A percentile compares a stretch with the other conserved stretches of the same genome.
Evolutionary conservation across 2,113 vertebrate genomes (phyloP).

Genomic region (Larimichthys crocea): DNA sequence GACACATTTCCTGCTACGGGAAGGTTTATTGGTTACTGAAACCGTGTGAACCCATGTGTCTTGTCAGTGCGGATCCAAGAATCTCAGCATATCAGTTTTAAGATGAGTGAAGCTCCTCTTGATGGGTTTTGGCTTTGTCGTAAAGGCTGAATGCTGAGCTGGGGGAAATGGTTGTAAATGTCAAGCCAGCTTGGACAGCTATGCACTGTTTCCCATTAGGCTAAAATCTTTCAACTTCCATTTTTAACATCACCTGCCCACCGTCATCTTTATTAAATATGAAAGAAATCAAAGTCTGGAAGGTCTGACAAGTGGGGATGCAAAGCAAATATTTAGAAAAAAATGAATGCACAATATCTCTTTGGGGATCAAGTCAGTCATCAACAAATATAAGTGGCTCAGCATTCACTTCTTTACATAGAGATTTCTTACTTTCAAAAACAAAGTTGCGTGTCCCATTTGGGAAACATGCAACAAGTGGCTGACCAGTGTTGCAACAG

Average conservation of each 20-base stretch:
- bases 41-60: constrained; percentile 51
- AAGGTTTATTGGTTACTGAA: constrained; percentile 59
- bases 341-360: background rate
- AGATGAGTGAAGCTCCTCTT: constrained; percentile 53
- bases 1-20: constrained; percentile 67
- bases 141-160: constrained; percentile 47
- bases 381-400: constrained; percentile 16
- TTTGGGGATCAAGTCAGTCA: background rate
- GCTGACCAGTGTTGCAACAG: constrained; percentile 51
- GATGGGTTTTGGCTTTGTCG: constrained; percentile 49
- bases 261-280: constrained; percentile 18
- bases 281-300: constrained; percentile 22
- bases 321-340: constrained; percentile 25
- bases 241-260: constrained; percentile 35
- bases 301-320: background rate
- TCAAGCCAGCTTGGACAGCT: constrained; percentile 40
- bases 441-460: constrained; percentile 28
- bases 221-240: constrained; percentile 38
- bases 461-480: constrained; percentile 38
- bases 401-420: constrained; percentile 19
- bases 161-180: constrained; percentile 47
- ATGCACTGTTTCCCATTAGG: constrained; percentile 44
- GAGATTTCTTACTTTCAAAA: constrained; percentile 31
- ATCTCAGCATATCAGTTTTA: constrained; percentile 56
- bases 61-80: constrained; percentile 56